A percentile compares a stretch with the other conserved stretches of the same genome.
Evolutionary conservation across 2,888 invertebrate species (phyloP).

Genomic region (Creontiades dilutus): DNA sequence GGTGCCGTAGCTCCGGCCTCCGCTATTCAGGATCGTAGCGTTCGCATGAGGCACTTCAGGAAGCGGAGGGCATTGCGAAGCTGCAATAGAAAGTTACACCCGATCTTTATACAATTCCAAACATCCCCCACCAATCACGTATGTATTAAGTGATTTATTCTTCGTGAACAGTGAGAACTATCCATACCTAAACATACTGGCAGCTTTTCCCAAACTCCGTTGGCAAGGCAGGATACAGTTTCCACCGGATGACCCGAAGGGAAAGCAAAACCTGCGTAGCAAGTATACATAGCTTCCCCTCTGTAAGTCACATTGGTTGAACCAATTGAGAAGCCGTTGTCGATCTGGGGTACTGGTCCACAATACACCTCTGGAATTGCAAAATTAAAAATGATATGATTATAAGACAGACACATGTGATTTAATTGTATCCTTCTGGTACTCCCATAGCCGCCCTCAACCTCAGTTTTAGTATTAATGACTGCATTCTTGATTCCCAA

Average conservation of each 20-base stretch:
- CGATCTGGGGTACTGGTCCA: constrained; percentile 98
- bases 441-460: too few species aligned
- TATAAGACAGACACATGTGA: not conserved
- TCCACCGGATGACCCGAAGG: constrained; percentile 92
- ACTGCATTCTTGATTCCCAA: too few species aligned
- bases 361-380: constrained; percentile 89
- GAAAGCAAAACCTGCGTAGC: constrained; percentile 97
- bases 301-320: constrained; percentile 96
- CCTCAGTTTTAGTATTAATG: too few species aligned
- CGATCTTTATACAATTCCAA: too few species aligned
- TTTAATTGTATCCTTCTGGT: too few species aligned
- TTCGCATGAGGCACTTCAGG: constrained; percentile 93
- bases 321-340: constrained; percentile 97
- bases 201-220: constrained; percentile 95
- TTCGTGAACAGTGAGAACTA: too few species aligned
- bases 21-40: constrained; percentile 91
- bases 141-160: too few species aligned
- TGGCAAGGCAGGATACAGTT: constrained; percentile 92
- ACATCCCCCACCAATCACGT: too few species aligned
- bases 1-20: constrained; percentile 95
- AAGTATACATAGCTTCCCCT: constrained; percentile 96
- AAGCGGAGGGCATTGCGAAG: constrained; percentile 93
- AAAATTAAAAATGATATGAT: not conserved
- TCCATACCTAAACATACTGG: constrained; percentile 89
- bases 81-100: constrained; percentile 79